A percentile compares a stretch with the other conserved stretches of the same genome.
Conservation (phyloP, 2,888 invertebrate genomes). For the Andrena bicolor region DNA sequence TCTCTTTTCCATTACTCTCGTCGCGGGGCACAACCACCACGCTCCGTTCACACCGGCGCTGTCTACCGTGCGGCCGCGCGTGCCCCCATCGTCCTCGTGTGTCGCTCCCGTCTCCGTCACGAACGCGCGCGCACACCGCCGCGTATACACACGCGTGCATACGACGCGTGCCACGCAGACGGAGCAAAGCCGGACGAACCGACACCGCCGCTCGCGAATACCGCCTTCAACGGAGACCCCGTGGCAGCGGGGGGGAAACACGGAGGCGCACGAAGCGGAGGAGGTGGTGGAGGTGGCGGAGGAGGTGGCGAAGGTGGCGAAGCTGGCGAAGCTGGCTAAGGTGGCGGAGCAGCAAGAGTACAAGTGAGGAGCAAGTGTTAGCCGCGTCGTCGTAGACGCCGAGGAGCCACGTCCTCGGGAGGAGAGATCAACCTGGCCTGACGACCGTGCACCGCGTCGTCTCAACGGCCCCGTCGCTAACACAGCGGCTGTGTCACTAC, state of each 20-base stretch:
- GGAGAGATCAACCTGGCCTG: slow-evolving; percentile 65
- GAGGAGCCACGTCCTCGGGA: slow-evolving; percentile 64
- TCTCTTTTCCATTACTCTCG: slow-evolving; percentile 30
- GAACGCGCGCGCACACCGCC: neutral
- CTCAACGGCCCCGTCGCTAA: slow-evolving; percentile 73
- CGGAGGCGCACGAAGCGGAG: slow-evolving; percentile 8
- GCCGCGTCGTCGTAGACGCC: slow-evolving; percentile 48
- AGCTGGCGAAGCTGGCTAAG: slow-evolving; percentile 34
- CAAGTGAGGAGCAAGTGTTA: slow-evolving; percentile 55
- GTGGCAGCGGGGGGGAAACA: slow-evolving; percentile 7
- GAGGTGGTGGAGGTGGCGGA: slow-evolving; percentile 21
- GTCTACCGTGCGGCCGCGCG: slow-evolving; percentile 19
- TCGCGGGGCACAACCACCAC: slow-evolving; percentile 29
- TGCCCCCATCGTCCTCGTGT: slow-evolving; percentile 7
- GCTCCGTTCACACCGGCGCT: slow-evolving; percentile 37
- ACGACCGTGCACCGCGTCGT: slow-evolving; percentile 61
- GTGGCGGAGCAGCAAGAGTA: slow-evolving; percentile 18
- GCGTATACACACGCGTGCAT: neutral
- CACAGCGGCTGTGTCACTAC: slow-evolving; percentile 79
- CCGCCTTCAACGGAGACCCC: slow-evolving; percentile 46
- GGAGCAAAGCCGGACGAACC: slow-evolving; percentile 55
- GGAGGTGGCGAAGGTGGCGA: slow-evolving; percentile 15
- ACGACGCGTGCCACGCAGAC: slow-evolving; percentile 39
- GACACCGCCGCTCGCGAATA: slow-evolving; percentile 56
- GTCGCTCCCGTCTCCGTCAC: neutral